Conservation (phyloP, 2,888 invertebrate species). For the Ochropleura plecta region DNA sequence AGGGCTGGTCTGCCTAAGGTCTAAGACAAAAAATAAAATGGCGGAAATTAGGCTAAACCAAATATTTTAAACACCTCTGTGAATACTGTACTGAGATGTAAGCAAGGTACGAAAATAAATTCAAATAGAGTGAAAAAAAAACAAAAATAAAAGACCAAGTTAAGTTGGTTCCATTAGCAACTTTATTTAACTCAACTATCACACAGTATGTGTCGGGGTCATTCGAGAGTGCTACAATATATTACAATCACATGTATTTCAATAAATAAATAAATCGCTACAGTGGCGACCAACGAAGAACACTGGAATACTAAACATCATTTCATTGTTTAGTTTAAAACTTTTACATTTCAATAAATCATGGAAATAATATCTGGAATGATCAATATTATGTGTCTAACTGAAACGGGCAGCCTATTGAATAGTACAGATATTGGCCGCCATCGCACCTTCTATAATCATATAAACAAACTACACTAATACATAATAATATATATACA, state of each 20-base stretch:
- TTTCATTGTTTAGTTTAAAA: constrained; percentile 1
- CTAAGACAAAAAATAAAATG: too few relatives aligned
- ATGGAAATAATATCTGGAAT: constrained; percentile 33
- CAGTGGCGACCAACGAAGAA: constrained; percentile 18
- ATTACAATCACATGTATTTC: constrained; percentile 28
- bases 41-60: background rate
- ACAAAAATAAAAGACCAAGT: background rate
- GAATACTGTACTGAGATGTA: background rate
- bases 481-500: too few relatives aligned
- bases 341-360: background rate
- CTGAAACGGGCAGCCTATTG: background rate
- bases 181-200: constrained; percentile 48
- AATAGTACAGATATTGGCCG: background rate
- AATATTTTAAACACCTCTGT: background rate
- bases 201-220: constrained; percentile 49
- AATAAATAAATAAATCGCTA: constrained; percentile 11
- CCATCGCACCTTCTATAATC: background rate
- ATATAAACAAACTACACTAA: constrained; percentile 5
- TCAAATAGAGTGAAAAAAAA: background rate
- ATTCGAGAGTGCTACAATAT: constrained; percentile 35
- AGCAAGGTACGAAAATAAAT: background rate
- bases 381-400: constrained; percentile 7
- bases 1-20: too few relatives aligned
- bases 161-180: constrained; percentile 39
- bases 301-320: background rate